phyloP scores from a whole-genome alignment of 2,113 vertebrate species.

The Pyxicephalus adspersus region DNA sequence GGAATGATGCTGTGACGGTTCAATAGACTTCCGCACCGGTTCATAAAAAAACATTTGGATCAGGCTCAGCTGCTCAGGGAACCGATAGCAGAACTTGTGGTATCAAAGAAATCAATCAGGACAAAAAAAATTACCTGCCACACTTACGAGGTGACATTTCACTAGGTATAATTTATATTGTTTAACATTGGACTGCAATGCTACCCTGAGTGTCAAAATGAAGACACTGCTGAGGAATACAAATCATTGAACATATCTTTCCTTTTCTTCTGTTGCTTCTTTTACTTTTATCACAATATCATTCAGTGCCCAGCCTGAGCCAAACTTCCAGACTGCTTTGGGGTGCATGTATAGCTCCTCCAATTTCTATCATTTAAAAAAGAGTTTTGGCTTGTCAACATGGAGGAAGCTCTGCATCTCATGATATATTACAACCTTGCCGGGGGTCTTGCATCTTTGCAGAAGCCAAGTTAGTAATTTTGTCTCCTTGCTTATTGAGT shows the following conservation, averaged over 20 bases:
- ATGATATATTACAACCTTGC: slow-evolving; percentile 24
- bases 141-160: slow-evolving; percentile 39
- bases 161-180: slow-evolving; percentile 46
- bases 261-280: neutral
- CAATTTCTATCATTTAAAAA: slow-evolving; percentile 1
- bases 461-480: slow-evolving; percentile 1
- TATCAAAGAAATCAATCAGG: slow-evolving; percentile 46
- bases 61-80: slow-evolving; percentile 31
- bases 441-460: slow-evolving; percentile 6
- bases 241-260: slow-evolving; percentile 17
- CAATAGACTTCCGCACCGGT: slow-evolving; percentile 45
- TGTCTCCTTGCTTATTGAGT: slow-evolving; percentile 29
- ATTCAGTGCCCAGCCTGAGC: neutral
- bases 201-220: neutral
- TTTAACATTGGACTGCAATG: slow-evolving; percentile 28
- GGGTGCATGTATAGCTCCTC: neutral
- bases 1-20: slow-evolving; percentile 51
- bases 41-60: slow-evolving; percentile 52
- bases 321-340: neutral
- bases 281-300: neutral
- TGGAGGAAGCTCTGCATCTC: slow-evolving; percentile 7
- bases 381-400: neutral
- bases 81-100: slow-evolving; percentile 16
- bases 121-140: slow-evolving; percentile 25
- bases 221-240: slow-evolving; percentile 18